Conservation (phyloP, 2,888 invertebrate genomes). For the Stenodera caucasica region DNA sequence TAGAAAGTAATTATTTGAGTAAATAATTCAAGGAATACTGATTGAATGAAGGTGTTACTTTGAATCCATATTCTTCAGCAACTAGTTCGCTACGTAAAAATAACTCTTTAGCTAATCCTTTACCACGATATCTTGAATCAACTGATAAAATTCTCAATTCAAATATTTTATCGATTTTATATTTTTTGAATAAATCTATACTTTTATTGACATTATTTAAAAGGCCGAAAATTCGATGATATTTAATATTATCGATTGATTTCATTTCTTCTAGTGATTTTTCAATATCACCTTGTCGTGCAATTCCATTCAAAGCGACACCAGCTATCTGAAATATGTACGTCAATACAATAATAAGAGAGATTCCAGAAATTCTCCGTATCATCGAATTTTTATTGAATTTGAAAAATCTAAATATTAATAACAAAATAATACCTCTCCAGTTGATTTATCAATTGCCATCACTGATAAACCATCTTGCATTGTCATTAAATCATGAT, state of each 20-base stretch:
- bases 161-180: conserved; percentile 70
- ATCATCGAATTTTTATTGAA: no score
- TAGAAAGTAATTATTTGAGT: conserved; percentile 53
- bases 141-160: conserved; percentile 83
- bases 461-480: conserved; percentile 74
- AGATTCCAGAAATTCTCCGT: background rate
- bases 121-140: conserved; percentile 69
- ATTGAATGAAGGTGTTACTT: conserved; percentile 56
- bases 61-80: conserved; percentile 68
- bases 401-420: no score
- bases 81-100: conserved; percentile 68
- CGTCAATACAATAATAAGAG: conserved; percentile 29
- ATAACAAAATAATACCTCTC: conserved; percentile 57
- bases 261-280: conserved; percentile 69
- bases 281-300: conserved; percentile 72
- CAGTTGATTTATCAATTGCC: conserved; percentile 62
- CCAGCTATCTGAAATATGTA: conserved; percentile 69
- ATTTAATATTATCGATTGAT: conserved; percentile 69
- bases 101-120: conserved; percentile 73
- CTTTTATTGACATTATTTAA: conserved; percentile 71
- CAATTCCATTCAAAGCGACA: conserved; percentile 76
- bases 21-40: background rate
- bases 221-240: conserved; percentile 77
- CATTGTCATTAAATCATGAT: conserved; percentile 72
- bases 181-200: conserved; percentile 68